Evolutionary conservation across 1,140 invertebrate species (phyloP).

Genomic region (Doryteuthis pealeii): DNA sequence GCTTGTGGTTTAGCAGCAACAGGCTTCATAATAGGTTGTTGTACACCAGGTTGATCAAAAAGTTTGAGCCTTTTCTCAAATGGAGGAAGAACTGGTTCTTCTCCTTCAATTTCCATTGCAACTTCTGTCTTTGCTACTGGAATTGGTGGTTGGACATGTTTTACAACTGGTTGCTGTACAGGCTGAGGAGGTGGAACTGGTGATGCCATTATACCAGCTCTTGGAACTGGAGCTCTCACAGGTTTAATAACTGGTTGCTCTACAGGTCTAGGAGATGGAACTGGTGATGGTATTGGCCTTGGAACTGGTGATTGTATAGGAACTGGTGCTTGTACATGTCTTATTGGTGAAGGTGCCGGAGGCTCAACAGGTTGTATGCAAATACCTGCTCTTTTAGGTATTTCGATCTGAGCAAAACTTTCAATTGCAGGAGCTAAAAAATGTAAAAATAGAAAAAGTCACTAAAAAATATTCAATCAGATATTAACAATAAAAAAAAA

Average conservation of each 20-base stretch:
- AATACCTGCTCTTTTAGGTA: no score
- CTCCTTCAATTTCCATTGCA: conserved; percentile 40
- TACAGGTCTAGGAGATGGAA: conserved; percentile 24
- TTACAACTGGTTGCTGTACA: conserved; percentile 37
- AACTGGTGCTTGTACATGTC: conserved; percentile 6
- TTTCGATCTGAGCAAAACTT: neutral
- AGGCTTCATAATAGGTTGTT: neutral
- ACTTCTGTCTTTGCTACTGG: conserved; percentile 28
- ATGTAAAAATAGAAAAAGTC: no score
- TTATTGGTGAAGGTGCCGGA: neutral
- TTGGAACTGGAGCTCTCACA: neutral
- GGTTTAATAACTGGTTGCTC: conserved; percentile 18
- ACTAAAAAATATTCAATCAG: no score
- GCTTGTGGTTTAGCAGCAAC: neutral
- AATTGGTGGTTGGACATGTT: conserved; percentile 46
- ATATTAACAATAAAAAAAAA: no score
- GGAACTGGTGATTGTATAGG: neutral
- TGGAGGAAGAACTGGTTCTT: conserved; percentile 33
- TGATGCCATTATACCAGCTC: neutral
- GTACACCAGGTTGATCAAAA: conserved; percentile 34
- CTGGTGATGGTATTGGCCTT: neutral
- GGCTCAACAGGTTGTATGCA: neutral
- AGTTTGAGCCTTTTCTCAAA: conserved; percentile 47
- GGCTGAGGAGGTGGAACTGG: conserved; percentile 13
- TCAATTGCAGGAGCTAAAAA: neutral